phyloP scores from a whole-genome alignment of 2,113 vertebrate species.

The Zosterops japonicus region DNA sequence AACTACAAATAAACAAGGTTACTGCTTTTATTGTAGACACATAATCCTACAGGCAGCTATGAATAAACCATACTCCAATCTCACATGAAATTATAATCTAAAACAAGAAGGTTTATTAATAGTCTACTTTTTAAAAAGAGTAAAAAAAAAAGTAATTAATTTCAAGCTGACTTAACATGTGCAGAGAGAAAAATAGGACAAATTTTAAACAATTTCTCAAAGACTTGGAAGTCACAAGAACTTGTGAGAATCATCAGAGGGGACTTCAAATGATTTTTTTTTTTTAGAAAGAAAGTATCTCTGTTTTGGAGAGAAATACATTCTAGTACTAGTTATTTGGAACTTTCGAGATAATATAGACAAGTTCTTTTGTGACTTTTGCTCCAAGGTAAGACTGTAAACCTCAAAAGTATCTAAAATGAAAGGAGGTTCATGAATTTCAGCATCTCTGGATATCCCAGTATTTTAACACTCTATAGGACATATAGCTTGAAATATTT shows the following conservation, averaged over 20 bases:
- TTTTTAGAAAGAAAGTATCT: not conserved
- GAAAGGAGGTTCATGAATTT: not conserved
- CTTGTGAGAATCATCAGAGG: not conserved
- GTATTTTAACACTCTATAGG: not conserved
- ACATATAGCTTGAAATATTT: not conserved
- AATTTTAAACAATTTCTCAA: not conserved
- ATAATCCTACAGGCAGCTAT: not conserved
- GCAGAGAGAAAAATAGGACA: not conserved
- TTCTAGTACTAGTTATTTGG: not conserved
- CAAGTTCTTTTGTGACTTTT: not conserved
- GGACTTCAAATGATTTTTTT: not conserved
- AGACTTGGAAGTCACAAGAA: not conserved
- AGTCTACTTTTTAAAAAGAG: not conserved
- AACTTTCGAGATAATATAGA: not conserved
- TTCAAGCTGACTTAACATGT: not conserved
- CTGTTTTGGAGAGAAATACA: not conserved
- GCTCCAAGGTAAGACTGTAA: not conserved
- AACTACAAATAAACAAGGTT: not conserved
- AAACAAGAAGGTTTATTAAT: not conserved
- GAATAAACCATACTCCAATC: not conserved
- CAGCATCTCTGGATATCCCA: not conserved
- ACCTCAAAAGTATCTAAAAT: not conserved
- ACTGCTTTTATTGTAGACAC: not conserved
- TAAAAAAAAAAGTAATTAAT: not conserved
- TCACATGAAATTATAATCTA: not conserved